Conservation (phyloP, 2,888 invertebrate species). For the Napeogenes inachia region DNA sequence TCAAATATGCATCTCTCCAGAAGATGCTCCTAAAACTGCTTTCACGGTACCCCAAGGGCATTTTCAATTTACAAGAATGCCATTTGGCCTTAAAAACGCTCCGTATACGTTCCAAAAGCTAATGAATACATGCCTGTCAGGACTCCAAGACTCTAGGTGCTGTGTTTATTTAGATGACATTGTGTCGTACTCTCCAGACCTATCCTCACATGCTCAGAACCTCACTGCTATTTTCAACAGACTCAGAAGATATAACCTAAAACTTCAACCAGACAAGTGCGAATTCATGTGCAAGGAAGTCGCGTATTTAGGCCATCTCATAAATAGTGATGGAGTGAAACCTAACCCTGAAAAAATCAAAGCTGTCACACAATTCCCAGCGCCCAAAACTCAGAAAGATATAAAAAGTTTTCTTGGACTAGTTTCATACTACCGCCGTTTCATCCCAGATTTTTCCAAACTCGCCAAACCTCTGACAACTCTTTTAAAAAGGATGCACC, state of each 20-base stretch:
- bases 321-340: conserved; percentile 13
- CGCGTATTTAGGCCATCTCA: conserved; percentile 13
- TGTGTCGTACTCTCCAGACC: conserved; percentile 1
- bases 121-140: background rate
- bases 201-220: background rate
- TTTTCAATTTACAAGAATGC: no score
- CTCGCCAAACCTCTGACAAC: conserved; percentile 30
- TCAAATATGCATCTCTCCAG: conserved; percentile 13
- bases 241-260: conserved; percentile 8
- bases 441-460: conserved; percentile 27
- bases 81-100: no score
- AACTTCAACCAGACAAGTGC: conserved; percentile 18
- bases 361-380: conserved; percentile 12
- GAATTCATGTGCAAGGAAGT: conserved; percentile 16
- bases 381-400: conserved; percentile 16
- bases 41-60: no score
- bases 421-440: conserved; percentile 19
- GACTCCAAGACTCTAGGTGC: background rate
- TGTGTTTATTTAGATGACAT: conserved; percentile 4
- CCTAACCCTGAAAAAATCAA: conserved; percentile 13
- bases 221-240: conserved; percentile 11
- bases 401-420: conserved; percentile 24
- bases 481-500: conserved; percentile 6
- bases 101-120: background rate
- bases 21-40: conserved; percentile 8